Percentiles rank a stretch among this genome's conserved stretches.
Evolutionary conservation across 2,888 invertebrate genomes (phyloP).

Genomic region (Biston stratarius): DNA sequence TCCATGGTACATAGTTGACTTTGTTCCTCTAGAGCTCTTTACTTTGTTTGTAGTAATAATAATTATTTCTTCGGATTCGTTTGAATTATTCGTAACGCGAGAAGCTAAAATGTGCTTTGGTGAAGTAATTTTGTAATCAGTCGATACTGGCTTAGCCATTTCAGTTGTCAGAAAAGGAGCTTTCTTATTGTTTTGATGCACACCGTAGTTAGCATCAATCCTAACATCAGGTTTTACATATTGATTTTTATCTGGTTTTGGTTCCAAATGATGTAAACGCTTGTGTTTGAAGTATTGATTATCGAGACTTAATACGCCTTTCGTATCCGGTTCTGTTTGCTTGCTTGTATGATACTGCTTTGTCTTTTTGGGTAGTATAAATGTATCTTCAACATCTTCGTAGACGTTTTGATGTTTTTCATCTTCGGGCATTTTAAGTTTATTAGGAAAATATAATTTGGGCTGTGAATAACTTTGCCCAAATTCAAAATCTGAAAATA

Average conservation of each 20-base stretch:
- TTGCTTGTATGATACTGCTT: neutral
- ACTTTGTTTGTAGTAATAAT: neutral
- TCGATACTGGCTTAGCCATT: neutral
- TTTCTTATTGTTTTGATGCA: neutral
- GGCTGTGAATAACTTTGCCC: neutral
- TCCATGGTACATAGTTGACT: slow-evolving; percentile 4
- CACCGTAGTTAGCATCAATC: neutral
- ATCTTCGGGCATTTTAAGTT: neutral
- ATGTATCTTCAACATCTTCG: neutral
- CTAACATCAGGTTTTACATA: neutral
- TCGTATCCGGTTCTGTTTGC: neutral
- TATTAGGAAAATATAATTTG: slow-evolving; percentile 11
- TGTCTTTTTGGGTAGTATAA: neutral
- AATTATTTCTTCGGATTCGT: neutral
- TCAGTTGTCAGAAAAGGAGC: neutral
- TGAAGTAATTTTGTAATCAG: neutral
- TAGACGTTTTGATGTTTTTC: neutral
- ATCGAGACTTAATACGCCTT: neutral
- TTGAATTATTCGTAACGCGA: neutral
- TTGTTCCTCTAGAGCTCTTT: neutral
- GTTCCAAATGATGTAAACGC: neutral
- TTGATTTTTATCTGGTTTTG: neutral
- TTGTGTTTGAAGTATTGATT: neutral
- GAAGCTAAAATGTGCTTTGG: neutral
- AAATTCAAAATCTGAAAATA: neutral